A percentile compares a stretch with the other conserved stretches of the same genome.
These are phyloP conservation scores for Atta cephalotes DNA, from an alignment of 1,140 invertebrate species.

Conservation along the genomic window DNA sequence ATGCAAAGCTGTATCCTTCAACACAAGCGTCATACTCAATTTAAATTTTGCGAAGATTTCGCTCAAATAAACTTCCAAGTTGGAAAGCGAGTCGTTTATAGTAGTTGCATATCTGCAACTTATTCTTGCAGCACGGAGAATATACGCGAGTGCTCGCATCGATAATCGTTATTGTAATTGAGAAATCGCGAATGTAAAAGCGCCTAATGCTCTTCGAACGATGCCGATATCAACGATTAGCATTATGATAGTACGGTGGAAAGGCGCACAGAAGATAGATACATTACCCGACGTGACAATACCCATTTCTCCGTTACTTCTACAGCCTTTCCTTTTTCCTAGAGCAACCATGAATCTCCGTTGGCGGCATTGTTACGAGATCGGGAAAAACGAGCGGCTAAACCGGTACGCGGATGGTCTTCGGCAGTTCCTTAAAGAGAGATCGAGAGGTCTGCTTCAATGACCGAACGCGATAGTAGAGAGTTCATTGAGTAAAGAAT, in stretches of 20 bases:
- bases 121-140: neutral
- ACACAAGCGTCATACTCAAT: neutral
- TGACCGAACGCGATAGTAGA: slow-evolving; percentile 54
- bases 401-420: slow-evolving; percentile 61
- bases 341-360: slow-evolving; percentile 66
- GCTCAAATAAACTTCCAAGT: neutral
- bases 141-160: neutral
- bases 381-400: slow-evolving; percentile 60
- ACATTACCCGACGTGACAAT: slow-evolving; percentile 56
- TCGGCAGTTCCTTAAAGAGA: slow-evolving; percentile 64
- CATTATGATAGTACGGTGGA: slow-evolving; percentile 20
- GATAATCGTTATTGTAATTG: slow-evolving; percentile 13
- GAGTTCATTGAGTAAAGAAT: slow-evolving; percentile 53
- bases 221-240: slow-evolving; percentile 56
- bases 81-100: neutral
- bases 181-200: slow-evolving; percentile 39
- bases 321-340: slow-evolving; percentile 40
- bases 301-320: slow-evolving; percentile 47
- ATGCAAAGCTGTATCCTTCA: neutral
- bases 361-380: slow-evolving; percentile 71
- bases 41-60: neutral
- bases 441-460: slow-evolving; percentile 51
- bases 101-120: neutral
- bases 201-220: slow-evolving; percentile 18
- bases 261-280: slow-evolving; percentile 29